A percentile compares a stretch with the other conserved stretches of the same genome.
Conservation (phyloP, 2,113 vertebrate genomes). For the Mormyrus lacerda region DNA sequence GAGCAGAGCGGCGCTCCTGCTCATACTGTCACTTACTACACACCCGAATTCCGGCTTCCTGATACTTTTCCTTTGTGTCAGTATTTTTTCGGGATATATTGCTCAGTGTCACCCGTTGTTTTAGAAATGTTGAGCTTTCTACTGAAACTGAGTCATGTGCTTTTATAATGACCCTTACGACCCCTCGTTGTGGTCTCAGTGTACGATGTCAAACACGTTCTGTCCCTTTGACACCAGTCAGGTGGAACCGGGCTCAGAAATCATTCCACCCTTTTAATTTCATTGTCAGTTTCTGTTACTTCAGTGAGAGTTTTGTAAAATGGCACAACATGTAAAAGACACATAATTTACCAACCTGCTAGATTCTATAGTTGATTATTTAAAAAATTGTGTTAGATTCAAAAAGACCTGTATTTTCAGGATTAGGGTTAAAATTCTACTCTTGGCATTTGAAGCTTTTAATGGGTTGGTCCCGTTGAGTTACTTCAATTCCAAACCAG, state of each 20-base stretch:
- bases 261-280: slow-evolving; percentile 52
- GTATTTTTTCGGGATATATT: background rate
- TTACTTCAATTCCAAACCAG: background rate
- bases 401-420: background rate
- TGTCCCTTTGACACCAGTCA: slow-evolving; percentile 29
- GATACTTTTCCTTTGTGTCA: background rate
- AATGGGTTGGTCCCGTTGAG: background rate
- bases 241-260: slow-evolving; percentile 42
- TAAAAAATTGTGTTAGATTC: background rate
- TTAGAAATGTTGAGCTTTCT: background rate
- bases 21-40: background rate
- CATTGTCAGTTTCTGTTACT: slow-evolving; percentile 30
- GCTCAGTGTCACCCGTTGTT: background rate
- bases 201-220: slow-evolving; percentile 47
- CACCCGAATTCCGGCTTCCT: background rate
- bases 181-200: slow-evolving; percentile 26
- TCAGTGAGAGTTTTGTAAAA: slow-evolving; percentile 23
- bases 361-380: slow-evolving; percentile 14
- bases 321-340: slow-evolving; percentile 40
- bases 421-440: background rate
- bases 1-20: background rate
- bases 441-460: background rate
- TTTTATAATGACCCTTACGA: slow-evolving; percentile 30
- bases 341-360: slow-evolving; percentile 41
- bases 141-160: background rate